Evolutionary conservation across 2,113 vertebrate genomes (phyloP).

Genomic region (Forbesichthys papilliferus): DNA sequence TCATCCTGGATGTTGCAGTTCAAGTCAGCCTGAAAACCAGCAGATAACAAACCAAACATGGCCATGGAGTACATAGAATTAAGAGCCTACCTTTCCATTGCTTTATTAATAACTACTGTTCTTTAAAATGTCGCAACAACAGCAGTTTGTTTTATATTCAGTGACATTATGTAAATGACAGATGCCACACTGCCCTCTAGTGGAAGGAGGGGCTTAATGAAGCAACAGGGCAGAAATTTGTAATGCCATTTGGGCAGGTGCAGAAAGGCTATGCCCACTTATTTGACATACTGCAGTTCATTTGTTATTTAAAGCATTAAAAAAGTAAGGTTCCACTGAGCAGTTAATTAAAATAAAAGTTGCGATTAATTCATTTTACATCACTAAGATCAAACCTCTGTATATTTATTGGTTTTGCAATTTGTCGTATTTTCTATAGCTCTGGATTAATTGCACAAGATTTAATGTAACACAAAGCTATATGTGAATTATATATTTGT

Average conservation of each 20-base stretch:
- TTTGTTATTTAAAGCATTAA: no score
- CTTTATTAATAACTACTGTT: background rate
- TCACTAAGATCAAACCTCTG: background rate
- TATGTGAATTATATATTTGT: conserved; percentile 49
- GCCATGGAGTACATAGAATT: background rate
- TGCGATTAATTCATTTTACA: background rate
- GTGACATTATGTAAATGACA: background rate
- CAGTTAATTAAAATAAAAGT: background rate
- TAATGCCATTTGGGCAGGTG: background rate
- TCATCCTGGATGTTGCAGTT: conserved; percentile 98
- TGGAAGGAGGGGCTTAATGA: background rate
- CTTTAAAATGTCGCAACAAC: no score
- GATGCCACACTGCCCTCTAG: conserved; percentile 12
- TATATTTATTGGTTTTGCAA: conserved; percentile 2
- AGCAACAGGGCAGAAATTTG: background rate
- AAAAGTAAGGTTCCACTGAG: no score
- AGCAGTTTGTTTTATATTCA: no score
- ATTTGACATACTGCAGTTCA: background rate
- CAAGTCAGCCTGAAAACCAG: conserved; percentile 86
- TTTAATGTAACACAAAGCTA: no score
- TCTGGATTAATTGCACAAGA: background rate
- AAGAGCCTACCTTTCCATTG: background rate
- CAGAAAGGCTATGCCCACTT: background rate
- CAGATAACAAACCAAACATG: background rate
- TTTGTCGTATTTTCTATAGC: background rate